phyloP scores from a whole-genome alignment of 2,888 invertebrate genomes.

The Bugulina stolonifera region DNA sequence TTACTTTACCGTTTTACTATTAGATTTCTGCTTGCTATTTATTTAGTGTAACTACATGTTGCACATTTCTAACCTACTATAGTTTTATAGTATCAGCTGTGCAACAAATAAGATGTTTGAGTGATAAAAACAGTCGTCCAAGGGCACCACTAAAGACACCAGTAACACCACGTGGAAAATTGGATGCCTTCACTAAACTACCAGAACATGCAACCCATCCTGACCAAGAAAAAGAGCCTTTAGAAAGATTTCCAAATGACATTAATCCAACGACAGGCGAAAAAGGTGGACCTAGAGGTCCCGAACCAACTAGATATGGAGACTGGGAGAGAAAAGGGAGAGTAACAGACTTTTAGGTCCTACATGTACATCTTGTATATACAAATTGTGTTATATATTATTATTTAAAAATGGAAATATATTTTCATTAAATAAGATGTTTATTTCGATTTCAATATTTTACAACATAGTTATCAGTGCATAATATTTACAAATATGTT shows the following conservation, averaged over 20 bases:
- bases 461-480: no score
- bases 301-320: slow-evolving; percentile 96
- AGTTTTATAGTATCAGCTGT: background rate
- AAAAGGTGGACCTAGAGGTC: slow-evolving; percentile 87
- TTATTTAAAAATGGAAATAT: no score
- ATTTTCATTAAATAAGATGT: no score
- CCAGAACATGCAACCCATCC: slow-evolving; percentile 61
- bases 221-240: slow-evolving; percentile 73
- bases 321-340: slow-evolving; percentile 99
- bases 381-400: no score
- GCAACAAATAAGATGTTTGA: background rate
- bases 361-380: no score
- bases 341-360: slow-evolving; percentile 90
- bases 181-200: slow-evolving; percentile 63
- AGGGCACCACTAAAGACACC: slow-evolving; percentile 56
- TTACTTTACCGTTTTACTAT: no score
- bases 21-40: no score
- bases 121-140: background rate
- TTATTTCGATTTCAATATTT: no score
- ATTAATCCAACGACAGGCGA: slow-evolving; percentile 90
- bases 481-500: no score
- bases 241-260: slow-evolving; percentile 75
- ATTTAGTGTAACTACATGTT: no score
- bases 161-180: slow-evolving; percentile 59
- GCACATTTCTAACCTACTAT: no score